Evolutionary conservation across 2,888 invertebrate genomes (phyloP), one percentile per base, ranked within the genome.

Genomic region (Formica aserva): DNA sequence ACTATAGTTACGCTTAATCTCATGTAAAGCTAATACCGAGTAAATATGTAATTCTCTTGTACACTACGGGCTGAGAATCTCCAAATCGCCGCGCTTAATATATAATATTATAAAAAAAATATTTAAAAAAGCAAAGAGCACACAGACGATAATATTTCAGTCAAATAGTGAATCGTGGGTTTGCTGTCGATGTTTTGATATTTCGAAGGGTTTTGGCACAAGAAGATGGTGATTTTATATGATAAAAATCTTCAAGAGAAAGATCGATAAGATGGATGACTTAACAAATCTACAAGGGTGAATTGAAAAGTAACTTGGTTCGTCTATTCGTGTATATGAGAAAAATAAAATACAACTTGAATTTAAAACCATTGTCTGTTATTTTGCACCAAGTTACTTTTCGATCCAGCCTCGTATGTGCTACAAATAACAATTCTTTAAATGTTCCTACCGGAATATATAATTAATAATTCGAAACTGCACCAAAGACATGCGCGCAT

Each of bases 1-100:
- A 90, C 87, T 89, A 85, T 91, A 91, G 87, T 87, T 91, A 90
- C 82, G 91, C 91, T 91, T 91, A 48, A 86, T 83, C 78, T 90
- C 84, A 87, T 87, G 88, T 86, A 89, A 90, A 85, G 83, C 83
- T 52, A 83, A 87, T 85, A 86, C 87, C 87, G 87, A 85, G 74
- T 88, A 90, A 87, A 85, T 87, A 88, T 90, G 71, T 69, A 71
- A 91, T 88, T 84, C 65, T 82, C 82, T 84, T 89, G 82, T 84
- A 82, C 78, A 82, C 72, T 62, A 41, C 72, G 71, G 75, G 48
- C 35, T 84, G 69, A 81, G 62, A 71, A 60, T 74, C 41, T 78
- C 48, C 5, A 18, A 60, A 78, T 60, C 45, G 60, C 32, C 45
- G 57, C 35, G 60, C 45, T 60, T 78, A 32, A 32, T 32, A 71